Evolutionary conservation across 2,113 vertebrate species (phyloP).

Genomic region (Spizaetus ornatus): DNA sequence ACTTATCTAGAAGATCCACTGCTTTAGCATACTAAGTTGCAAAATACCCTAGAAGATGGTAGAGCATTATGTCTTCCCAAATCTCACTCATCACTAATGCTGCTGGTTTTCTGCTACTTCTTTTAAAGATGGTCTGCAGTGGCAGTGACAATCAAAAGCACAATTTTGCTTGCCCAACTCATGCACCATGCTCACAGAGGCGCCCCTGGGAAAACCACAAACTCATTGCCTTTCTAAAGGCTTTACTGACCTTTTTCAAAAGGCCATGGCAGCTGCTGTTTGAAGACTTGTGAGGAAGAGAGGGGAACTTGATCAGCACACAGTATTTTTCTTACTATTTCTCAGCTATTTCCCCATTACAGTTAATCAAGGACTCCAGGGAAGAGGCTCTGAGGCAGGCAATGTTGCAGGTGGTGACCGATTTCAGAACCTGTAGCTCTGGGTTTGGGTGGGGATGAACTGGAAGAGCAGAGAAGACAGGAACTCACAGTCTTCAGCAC

Average conservation of each 20-base stretch:
- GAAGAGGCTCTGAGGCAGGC: background rate
- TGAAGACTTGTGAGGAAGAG: background rate
- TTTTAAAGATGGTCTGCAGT: background rate
- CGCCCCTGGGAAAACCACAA: background rate
- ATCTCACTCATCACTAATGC: background rate
- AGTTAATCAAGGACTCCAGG: background rate
- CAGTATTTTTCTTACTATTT: background rate
- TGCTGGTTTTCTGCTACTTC: background rate
- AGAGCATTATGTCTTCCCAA: background rate
- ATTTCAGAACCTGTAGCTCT: background rate
- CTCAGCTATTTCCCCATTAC: background rate
- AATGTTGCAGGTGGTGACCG: background rate
- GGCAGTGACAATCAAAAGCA: background rate
- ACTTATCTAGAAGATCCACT: background rate
- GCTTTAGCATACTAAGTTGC: background rate
- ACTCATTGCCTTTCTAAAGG: background rate
- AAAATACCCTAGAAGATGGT: background rate
- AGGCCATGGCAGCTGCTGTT: background rate
- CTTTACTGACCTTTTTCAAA: background rate
- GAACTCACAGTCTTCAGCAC: background rate
- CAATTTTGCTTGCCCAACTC: background rate
- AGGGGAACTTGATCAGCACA: background rate
- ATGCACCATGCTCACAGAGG: background rate
- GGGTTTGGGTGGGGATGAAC: background rate
- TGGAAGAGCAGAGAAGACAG: background rate